phyloP scores from a whole-genome alignment of 2,888 invertebrate species.

The Ectemnius lituratus region DNA sequence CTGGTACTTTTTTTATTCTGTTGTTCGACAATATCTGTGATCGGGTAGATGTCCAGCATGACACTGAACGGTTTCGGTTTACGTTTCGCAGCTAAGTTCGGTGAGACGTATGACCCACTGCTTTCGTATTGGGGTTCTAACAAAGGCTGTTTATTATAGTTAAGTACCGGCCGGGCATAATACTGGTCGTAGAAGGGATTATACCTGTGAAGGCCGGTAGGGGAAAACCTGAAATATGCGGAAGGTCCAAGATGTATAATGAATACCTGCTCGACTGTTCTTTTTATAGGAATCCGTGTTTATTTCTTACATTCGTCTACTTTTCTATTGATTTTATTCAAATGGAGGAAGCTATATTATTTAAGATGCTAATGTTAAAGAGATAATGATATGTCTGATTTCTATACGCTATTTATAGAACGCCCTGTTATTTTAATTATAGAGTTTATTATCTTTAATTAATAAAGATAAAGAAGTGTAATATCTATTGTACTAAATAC shows the following conservation, averaged over 20 bases:
- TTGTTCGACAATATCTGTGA: conserved; percentile 75
- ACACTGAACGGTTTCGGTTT: conserved; percentile 81
- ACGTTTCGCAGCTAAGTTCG: conserved; percentile 57
- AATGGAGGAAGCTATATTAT: too few species aligned
- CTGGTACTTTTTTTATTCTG: conserved; percentile 59
- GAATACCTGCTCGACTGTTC: too few species aligned
- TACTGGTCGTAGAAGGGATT: conserved; percentile 66
- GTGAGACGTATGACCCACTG: conserved; percentile 42
- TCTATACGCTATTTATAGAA: too few species aligned
- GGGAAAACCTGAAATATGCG: conserved; percentile 67
- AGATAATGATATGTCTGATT: neutral
- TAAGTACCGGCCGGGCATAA: conserved; percentile 62
- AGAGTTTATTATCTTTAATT: too few species aligned
- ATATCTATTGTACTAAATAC: neutral
- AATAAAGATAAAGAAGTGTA: neutral
- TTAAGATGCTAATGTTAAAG: conserved; percentile 4
- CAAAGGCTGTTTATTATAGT: conserved; percentile 50
- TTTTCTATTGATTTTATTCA: too few species aligned
- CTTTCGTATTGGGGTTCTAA: conserved; percentile 63
- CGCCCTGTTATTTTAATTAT: too few species aligned
- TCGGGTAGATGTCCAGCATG: conserved; percentile 83
- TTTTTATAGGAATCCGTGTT: too few species aligned
- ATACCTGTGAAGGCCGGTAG: conserved; percentile 68
- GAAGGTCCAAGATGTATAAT: too few species aligned
- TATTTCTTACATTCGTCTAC: too few species aligned